phyloP scores from a whole-genome alignment of 2,797 vertebrate genomes.

The Neomorphus geoffroyi region DNA sequence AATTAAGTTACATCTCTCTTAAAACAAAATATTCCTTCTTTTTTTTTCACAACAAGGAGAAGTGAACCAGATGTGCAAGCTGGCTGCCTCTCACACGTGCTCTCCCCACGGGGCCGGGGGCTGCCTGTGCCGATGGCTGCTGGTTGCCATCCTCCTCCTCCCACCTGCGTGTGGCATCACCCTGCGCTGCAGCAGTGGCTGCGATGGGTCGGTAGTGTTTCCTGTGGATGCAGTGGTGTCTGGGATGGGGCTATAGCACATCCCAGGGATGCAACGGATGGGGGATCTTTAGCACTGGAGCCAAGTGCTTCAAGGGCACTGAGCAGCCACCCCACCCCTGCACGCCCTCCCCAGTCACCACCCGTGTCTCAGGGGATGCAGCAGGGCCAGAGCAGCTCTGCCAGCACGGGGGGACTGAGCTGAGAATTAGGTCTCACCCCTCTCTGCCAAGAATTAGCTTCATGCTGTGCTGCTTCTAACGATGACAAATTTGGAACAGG shows the following conservation, averaged over 20 bases:
- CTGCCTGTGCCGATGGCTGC: neutral
- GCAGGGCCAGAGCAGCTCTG: neutral
- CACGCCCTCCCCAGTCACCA: accelerated
- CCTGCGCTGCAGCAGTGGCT: neutral
- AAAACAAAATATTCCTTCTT: slow-evolving; percentile 56
- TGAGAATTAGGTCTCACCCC: neutral
- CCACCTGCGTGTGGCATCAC: accelerated
- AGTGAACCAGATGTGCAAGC: slow-evolving; percentile 63
- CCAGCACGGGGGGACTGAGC: neutral
- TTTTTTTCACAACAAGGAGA: neutral
- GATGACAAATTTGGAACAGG: slow-evolving; percentile 26
- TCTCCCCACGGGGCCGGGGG: neutral
- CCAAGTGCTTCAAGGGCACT: accelerated
- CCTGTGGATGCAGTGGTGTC: neutral
- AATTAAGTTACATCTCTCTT: slow-evolving; percentile 68
- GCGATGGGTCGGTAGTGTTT: too few relatives aligned
- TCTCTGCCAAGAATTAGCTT: neutral
- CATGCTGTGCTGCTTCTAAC: neutral
- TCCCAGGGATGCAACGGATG: too few relatives aligned
- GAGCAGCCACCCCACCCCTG: neutral
- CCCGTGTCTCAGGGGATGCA: neutral
- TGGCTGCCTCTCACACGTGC: neutral
- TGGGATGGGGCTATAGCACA: too few relatives aligned
- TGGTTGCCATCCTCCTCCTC: neutral
- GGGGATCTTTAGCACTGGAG: neutral